Evolutionary conservation across 2,888 invertebrate species (phyloP).

Genomic region (Odiellus spinosus): DNA sequence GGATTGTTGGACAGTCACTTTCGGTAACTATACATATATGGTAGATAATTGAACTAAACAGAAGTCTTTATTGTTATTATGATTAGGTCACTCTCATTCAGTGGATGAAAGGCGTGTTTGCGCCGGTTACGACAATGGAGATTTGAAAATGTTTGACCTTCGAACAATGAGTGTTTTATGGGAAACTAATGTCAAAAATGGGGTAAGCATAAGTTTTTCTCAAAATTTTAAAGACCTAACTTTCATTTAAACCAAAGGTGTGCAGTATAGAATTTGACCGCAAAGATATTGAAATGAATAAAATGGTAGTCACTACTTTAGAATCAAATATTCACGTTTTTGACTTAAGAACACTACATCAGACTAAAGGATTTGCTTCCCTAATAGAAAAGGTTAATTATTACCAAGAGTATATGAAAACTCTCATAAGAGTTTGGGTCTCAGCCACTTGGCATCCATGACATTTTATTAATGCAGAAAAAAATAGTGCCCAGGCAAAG

Average conservation of each 20-base stretch:
- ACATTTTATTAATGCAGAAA: too few species aligned
- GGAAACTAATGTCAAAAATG: slow-evolving; percentile 85
- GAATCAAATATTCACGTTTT: slow-evolving; percentile 80
- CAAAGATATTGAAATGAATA: slow-evolving; percentile 87
- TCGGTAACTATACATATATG: slow-evolving; percentile 38
- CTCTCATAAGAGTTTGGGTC: too few species aligned
- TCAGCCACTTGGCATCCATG: too few species aligned
- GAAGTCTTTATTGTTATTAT: too few species aligned
- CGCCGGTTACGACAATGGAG: slow-evolving; percentile 92
- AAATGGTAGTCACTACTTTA: slow-evolving; percentile 73
- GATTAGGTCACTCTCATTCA: slow-evolving; percentile 69
- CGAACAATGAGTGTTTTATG: slow-evolving; percentile 64
- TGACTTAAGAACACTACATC: slow-evolving; percentile 74
- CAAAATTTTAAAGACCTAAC: too few species aligned
- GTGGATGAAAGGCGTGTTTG: slow-evolving; percentile 67
- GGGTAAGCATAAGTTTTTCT: too few species aligned
- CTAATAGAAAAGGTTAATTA: slow-evolving; percentile 38
- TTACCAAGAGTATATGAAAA: too few species aligned
- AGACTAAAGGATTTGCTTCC: slow-evolving; percentile 63
- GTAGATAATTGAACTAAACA: not conserved
- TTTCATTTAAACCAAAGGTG: slow-evolving; percentile 31
- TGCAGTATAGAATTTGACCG: slow-evolving; percentile 81
- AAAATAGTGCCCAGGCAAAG: too few species aligned
- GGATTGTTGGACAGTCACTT: slow-evolving; percentile 87
- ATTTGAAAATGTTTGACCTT: slow-evolving; percentile 82